Percentiles rank a stretch among this genome's conserved stretches.
phyloP scores from a whole-genome alignment of 2,797 vertebrate genomes.

The Peromyscus aztecus region DNA sequence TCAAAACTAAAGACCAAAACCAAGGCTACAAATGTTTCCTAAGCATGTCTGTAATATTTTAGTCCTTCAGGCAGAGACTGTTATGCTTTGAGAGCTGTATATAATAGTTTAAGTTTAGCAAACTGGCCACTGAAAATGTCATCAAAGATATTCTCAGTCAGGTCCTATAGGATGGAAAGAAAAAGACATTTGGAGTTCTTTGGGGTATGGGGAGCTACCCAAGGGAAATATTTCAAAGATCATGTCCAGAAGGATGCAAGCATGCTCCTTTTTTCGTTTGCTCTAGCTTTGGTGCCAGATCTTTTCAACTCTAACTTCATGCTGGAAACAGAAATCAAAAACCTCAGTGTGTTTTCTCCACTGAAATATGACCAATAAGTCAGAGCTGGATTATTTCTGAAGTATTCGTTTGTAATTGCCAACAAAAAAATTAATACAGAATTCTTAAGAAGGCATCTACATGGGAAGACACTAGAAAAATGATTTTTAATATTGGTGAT shows the following conservation, averaged over 20 bases:
- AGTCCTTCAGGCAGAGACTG: constrained; percentile 89
- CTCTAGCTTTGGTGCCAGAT: neutral
- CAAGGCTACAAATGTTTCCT: constrained; percentile 95
- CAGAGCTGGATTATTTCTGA: neutral
- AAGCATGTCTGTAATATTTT: constrained; percentile 89
- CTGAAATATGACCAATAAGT: neutral
- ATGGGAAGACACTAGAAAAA: neutral
- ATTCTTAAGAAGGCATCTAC: neutral
- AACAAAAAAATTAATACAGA: constrained; percentile 11
- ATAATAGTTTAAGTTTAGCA: constrained; percentile 85
- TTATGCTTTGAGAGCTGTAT: constrained; percentile 90
- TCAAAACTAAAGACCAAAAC: constrained; percentile 98
- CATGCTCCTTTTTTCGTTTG: neutral
- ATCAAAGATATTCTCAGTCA: constrained; percentile 76
- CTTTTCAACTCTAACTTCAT: neutral
- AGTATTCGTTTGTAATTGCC: neutral
- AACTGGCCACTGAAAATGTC: constrained; percentile 91
- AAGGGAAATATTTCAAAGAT: neutral
- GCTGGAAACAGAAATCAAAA: neutral
- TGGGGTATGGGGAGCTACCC: neutral
- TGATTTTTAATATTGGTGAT: constrained; percentile 10
- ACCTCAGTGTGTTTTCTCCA: neutral
- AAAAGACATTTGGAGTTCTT: constrained; percentile 38
- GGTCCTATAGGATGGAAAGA: neutral
- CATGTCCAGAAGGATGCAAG: neutral